Percentiles rank a stretch among this genome's conserved stretches.
Conservation (phyloP, 1,140 invertebrate genomes). For the Nymphalis io region DNA sequence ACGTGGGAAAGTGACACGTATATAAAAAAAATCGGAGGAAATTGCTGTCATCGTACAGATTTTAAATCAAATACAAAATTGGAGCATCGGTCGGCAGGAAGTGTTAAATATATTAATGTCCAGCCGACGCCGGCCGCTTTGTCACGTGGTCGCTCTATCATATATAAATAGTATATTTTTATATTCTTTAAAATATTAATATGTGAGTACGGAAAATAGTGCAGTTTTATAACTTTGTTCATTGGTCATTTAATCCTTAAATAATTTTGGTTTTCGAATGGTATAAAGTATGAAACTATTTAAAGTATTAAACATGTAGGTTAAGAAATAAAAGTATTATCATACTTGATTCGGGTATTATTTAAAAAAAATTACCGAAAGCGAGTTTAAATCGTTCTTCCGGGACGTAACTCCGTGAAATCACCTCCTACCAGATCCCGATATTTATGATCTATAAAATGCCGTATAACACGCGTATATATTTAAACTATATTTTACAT, state of each 20-base stretch:
- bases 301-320: no score
- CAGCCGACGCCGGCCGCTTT: constrained; percentile 53
- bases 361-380: constrained; percentile 49
- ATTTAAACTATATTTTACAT: constrained; percentile 56
- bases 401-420: constrained; percentile 44
- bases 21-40: constrained; percentile 66
- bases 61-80: constrained; percentile 78
- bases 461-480: constrained; percentile 44
- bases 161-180: constrained; percentile 49
- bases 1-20: constrained; percentile 53
- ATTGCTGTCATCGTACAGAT: constrained; percentile 64
- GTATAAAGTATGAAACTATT: background rate
- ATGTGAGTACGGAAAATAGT: constrained; percentile 4
- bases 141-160: constrained; percentile 55
- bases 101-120: constrained; percentile 71
- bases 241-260: no score
- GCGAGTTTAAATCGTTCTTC: constrained; percentile 48
- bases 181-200: constrained; percentile 3
- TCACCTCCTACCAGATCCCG: constrained; percentile 60
- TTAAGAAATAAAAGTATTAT: no score
- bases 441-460: constrained; percentile 74
- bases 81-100: constrained; percentile 74
- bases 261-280: no score
- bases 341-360: no score
- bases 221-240: background rate